Percentiles rank a stretch among this genome's conserved stretches.
Evolutionary conservation across 2,888 invertebrate genomes (phyloP).

Genomic region (Scelioninae gen. 1): DNA sequence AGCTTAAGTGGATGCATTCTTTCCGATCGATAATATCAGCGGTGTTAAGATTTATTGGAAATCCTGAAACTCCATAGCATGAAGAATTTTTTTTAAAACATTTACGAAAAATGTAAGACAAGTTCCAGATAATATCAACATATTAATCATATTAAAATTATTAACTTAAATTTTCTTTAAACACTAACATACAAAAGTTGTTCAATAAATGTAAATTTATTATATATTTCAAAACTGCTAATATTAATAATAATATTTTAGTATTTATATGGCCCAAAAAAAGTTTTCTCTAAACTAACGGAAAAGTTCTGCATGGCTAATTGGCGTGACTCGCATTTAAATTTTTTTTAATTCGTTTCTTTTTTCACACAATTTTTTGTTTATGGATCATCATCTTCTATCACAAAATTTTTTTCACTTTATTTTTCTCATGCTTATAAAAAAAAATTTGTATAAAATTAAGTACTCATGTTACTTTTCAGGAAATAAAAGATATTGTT

Average conservation of each 20-base stretch:
- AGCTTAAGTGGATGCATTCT: slow-evolving; percentile 47
- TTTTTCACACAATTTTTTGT: background rate
- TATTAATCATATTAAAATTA: too few species aligned
- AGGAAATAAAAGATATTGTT: slow-evolving; percentile 32
- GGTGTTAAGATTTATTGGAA: slow-evolving; percentile 38
- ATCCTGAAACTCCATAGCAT: slow-evolving; percentile 7
- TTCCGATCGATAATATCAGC: slow-evolving; percentile 50
- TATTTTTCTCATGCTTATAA: background rate
- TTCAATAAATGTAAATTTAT: too few species aligned
- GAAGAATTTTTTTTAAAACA: slow-evolving; percentile 6
- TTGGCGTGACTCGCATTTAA: background rate
- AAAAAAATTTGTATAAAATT: too few species aligned
- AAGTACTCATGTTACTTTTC: slow-evolving; percentile 10
- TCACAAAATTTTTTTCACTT: too few species aligned
- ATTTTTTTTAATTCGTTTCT: background rate
- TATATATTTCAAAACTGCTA: too few species aligned
- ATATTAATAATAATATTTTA: too few species aligned
- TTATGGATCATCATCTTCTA: background rate
- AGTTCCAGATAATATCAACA: too few species aligned
- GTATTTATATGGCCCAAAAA: too few species aligned
- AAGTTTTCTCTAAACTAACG: background rate
- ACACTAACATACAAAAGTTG: too few species aligned
- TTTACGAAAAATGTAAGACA: too few species aligned
- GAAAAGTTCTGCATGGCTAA: background rate
- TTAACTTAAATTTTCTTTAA: too few species aligned